Evolutionary conservation across 2,888 invertebrate genomes (phyloP).

Genomic region (Pyrochroa serraticornis): DNA sequence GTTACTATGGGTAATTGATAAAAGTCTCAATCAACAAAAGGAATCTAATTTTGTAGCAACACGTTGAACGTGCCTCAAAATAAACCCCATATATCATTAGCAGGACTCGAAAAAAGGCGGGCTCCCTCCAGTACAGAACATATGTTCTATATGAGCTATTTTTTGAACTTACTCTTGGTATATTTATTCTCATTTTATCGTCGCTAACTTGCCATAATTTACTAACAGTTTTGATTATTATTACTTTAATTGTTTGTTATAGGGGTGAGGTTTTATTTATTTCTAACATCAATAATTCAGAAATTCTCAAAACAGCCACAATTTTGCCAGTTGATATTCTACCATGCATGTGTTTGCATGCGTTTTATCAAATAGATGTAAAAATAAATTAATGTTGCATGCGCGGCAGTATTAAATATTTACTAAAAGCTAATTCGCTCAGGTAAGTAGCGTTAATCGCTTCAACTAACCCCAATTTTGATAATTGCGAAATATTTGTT

Average conservation of each 20-base stretch:
- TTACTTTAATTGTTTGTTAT: conserved; percentile 18
- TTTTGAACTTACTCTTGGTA: conserved; percentile 28
- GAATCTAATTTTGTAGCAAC: conserved; percentile 41
- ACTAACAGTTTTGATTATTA: conserved; percentile 23
- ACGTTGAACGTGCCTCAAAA: conserved; percentile 40
- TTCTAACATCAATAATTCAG: neutral
- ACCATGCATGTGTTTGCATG: neutral
- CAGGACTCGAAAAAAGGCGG: conserved; percentile 25
- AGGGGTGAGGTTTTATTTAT: conserved; percentile 6
- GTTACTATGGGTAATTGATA: neutral
- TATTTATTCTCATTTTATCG: conserved; percentile 29
- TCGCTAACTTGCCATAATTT: conserved; percentile 26
- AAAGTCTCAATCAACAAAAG: conserved; percentile 37
- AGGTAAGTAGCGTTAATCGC: no score
- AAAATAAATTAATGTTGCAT: no score
- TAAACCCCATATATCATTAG: conserved; percentile 42
- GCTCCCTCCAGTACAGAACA: conserved; percentile 27
- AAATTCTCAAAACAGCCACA: no score
- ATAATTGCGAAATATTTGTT: no score
- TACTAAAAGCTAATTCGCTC: no score
- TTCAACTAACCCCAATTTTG: no score
- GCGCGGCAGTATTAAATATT: no score
- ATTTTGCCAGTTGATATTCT: neutral
- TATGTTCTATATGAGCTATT: conserved; percentile 31
- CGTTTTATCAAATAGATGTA: no score